Evolutionary conservation across 2,797 vertebrate genomes (phyloP).

Genomic region (Alca torda): DNA sequence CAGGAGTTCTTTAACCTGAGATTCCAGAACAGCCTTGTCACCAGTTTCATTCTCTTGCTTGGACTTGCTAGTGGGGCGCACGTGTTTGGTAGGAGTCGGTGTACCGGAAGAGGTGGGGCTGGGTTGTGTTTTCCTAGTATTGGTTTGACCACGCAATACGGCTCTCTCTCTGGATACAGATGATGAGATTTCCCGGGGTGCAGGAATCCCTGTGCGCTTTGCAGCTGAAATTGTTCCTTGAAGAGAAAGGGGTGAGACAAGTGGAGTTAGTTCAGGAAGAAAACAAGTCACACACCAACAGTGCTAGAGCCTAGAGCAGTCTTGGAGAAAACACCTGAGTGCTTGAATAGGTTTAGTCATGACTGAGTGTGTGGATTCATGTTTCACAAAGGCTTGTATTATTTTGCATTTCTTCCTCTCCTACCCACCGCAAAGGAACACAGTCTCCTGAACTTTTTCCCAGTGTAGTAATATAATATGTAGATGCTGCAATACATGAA

Average conservation of each 20-base stretch:
- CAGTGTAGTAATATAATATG: neutral
- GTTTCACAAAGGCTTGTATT: slow-evolving; percentile 28
- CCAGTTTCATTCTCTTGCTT: slow-evolving; percentile 81
- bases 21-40: slow-evolving; percentile 86
- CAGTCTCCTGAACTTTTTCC: neutral
- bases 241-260: neutral
- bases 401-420: slow-evolving; percentile 9
- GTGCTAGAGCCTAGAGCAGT: neutral
- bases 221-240: slow-evolving; percentile 79
- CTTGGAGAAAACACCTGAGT: neutral
- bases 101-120: slow-evolving; percentile 89
- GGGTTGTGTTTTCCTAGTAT: slow-evolving; percentile 84
- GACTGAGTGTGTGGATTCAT: neutral
- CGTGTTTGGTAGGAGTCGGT: slow-evolving; percentile 84
- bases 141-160: slow-evolving; percentile 80
- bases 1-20: slow-evolving; percentile 92
- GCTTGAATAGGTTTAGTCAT: slow-evolving; percentile 42
- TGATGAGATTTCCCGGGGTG: slow-evolving; percentile 85
- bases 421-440: neutral
- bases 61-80: slow-evolving; percentile 81
- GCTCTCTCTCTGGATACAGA: slow-evolving; percentile 84
- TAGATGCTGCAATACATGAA: neutral
- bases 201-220: slow-evolving; percentile 93
- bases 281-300: neutral
- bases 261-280: neutral